Evolutionary conservation across 2,113 vertebrate genomes (phyloP).

Genomic region (Triplophysa siluroides): DNA sequence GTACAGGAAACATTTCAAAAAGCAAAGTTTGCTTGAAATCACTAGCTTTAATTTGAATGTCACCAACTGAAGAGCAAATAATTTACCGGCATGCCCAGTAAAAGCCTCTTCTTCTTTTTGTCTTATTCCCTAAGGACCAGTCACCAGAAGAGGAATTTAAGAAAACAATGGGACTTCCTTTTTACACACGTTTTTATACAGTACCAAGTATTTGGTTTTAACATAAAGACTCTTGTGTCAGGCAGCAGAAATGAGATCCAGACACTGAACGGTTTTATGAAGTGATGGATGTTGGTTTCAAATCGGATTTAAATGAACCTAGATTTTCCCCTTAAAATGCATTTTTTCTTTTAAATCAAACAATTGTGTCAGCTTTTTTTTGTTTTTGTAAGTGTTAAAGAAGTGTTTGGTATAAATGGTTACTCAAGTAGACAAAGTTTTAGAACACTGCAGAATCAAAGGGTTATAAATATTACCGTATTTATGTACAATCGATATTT

Average conservation of each 20-base stretch:
- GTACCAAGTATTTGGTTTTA: background rate
- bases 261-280: background rate
- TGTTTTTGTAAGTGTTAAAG: background rate
- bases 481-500: constrained; percentile 75
- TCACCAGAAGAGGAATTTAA: background rate
- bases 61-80: background rate
- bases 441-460: constrained; percentile 54
- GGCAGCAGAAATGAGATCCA: background rate
- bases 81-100: background rate
- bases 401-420: constrained; percentile 17
- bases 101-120: background rate
- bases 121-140: background rate
- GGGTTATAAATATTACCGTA: constrained; percentile 67
- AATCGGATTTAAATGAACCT: background rate
- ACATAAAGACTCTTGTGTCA: background rate
- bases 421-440: constrained; percentile 37
- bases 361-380: background rate
- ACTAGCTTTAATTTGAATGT: constrained; percentile 3
- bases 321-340: background rate
- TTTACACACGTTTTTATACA: background rate
- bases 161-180: background rate
- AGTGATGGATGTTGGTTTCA: constrained; percentile 8
- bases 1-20: background rate
- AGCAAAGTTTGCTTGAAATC: constrained; percentile 18
- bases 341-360: constrained; percentile 1